Base-by-base conservation (phyloP, 2,888 invertebrate species). In the Cryptophagus acutangulus region DNA sequence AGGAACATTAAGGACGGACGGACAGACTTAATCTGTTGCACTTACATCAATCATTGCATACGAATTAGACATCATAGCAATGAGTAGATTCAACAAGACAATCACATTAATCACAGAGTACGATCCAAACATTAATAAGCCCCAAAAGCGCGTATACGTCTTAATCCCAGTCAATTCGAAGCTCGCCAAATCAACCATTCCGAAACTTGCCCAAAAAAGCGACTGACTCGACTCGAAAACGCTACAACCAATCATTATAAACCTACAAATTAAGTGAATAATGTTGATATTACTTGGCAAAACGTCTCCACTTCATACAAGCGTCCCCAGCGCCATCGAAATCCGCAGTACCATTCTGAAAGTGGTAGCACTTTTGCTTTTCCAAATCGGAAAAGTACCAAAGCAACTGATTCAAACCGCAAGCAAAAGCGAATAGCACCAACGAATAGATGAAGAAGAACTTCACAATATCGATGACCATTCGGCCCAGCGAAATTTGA, bases 1-100 rank as follows among this genome's bases (percentile, higher is more conserved):
- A 31, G 13, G n/a, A 28, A 28, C 28, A 6, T 31, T 8, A 14
- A 13, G 26, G 12, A 26, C 3, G n/a, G 12, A 26, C 12, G n/a
- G 3, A 26, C 4, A 26, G 5, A 26, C 26, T 4, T 4, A 10
- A n/a, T n/a, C n/a, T n/a, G n/a, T n/a, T n/a, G n/a, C n/a, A 15
- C 14, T 5, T 31, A 31, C 31, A 13, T 31, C 31, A 38, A 97
- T 97, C 47, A 93, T 89, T 72, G 95, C 94, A 71, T 96, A 97
- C 1, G 95, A 96, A 70, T 93, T 96, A 44, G 93, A 94, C 95
- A 97, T 96, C 97, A 97, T 97, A 62, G 97, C 97, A 65, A 97
- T 96, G 26, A 97, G 80, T 85, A 97, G 91, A 71, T 97, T 97
- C 47, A 97, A 79, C 16, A 97, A 77, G 1, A 97, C 96, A 56